Conservation (phyloP, 2,113 vertebrate species). For the Fulica atra region DNA sequence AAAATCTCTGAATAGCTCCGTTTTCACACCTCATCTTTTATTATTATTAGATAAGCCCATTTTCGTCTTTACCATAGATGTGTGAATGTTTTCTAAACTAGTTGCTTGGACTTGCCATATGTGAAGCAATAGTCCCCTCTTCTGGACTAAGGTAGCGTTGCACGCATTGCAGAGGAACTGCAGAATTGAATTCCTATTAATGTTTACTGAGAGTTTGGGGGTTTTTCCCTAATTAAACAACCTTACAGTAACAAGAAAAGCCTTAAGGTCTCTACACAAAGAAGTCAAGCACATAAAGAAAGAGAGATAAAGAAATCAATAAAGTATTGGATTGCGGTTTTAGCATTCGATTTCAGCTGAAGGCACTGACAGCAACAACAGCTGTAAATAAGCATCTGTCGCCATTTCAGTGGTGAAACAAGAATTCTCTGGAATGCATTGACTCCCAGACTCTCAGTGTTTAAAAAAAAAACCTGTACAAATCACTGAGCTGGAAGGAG, state of each 20-base stretch:
- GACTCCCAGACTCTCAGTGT: neutral
- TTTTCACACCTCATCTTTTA: conserved; percentile 54
- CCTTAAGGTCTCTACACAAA: neutral
- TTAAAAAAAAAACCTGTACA: neutral
- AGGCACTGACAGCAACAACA: neutral
- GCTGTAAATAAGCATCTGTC: neutral
- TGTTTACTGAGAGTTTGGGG: neutral
- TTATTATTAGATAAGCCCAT: conserved; percentile 19
- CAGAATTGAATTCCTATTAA: neutral
- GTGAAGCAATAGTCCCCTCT: conserved; percentile 72
- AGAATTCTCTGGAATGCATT: neutral
- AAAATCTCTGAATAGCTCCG: conserved; percentile 53
- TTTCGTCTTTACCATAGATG: conserved; percentile 27
- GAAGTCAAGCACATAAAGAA: neutral
- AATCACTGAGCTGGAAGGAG: neutral
- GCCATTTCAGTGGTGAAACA: neutral
- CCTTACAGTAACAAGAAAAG: neutral
- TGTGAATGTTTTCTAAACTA: neutral
- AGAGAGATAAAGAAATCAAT: conserved; percentile 22
- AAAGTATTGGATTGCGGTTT: neutral
- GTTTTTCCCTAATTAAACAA: conserved; percentile 31
- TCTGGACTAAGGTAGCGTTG: conserved; percentile 45
- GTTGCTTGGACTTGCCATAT: neutral
- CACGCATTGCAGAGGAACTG: neutral
- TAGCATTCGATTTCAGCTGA: neutral